A percentile compares a stretch with the other conserved stretches of the same genome.
Evolutionary conservation across 2,113 vertebrate species (phyloP).

Genomic region (Poeciliopsis prolifica): DNA sequence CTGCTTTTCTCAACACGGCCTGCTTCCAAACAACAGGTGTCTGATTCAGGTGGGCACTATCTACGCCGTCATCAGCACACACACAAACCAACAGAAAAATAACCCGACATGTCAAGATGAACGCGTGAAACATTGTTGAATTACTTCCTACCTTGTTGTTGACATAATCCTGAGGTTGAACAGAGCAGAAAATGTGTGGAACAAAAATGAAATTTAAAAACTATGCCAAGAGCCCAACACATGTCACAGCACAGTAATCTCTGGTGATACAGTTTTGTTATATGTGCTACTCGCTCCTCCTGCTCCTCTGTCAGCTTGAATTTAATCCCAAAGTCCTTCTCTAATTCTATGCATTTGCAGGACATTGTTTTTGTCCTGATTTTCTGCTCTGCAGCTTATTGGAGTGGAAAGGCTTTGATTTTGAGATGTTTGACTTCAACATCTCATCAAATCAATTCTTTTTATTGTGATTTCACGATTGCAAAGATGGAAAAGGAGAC

Average conservation of each 20-base stretch:
- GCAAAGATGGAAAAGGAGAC: neutral
- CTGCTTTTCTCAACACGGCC: conserved; percentile 18
- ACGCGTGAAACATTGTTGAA: neutral
- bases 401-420: neutral
- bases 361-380: conserved; percentile 1
- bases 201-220: conserved; percentile 16
- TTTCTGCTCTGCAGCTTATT: conserved; percentile 2
- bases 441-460: neutral
- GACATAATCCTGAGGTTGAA: conserved; percentile 58
- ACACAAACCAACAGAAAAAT: neutral
- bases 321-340: conserved; percentile 1
- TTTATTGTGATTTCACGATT: neutral
- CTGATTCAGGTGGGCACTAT: conserved; percentile 19
- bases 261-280: neutral
- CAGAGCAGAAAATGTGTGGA: conserved; percentile 5
- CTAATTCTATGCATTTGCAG: conserved; percentile 5
- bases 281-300: neutral
- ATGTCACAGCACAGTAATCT: neutral
- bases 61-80: neutral
- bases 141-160: conserved; percentile 60
- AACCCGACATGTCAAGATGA: neutral
- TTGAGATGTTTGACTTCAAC: neutral
- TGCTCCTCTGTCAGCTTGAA: neutral
- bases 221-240: neutral
- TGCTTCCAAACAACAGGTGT: conserved; percentile 61